phyloP scores from a whole-genome alignment of 2,888 invertebrate species.

The Zygogramma bicolorata region DNA sequence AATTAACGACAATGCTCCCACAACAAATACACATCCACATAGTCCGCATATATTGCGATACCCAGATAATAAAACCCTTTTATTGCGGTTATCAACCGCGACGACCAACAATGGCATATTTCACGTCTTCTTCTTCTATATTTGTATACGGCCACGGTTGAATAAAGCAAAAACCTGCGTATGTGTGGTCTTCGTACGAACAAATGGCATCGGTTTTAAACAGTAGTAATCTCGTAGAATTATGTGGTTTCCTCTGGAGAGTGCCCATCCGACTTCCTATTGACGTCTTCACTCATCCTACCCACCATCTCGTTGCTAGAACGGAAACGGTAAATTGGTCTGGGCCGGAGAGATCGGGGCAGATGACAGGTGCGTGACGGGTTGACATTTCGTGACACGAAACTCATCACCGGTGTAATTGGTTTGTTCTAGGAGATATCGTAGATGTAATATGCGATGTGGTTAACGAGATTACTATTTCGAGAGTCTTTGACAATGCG shows the following conservation, averaged over 20 bases:
- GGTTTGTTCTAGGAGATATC: background rate
- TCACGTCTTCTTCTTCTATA: slow-evolving; percentile 32
- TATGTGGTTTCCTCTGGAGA: slow-evolving; percentile 55
- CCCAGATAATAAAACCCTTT: slow-evolving; percentile 42
- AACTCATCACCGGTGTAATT: background rate
- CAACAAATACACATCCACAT: background rate
- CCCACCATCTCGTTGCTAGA: background rate
- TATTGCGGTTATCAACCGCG: slow-evolving; percentile 42
- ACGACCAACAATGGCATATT: slow-evolving; percentile 43
- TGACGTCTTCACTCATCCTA: slow-evolving; percentile 40
- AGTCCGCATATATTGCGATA: slow-evolving; percentile 16
- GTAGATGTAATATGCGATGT: background rate
- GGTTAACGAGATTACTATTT: background rate
- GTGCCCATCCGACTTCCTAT: slow-evolving; percentile 44
- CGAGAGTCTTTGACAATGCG: too few relatives aligned
- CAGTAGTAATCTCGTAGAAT: slow-evolving; percentile 57
- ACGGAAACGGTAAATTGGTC: slow-evolving; percentile 5
- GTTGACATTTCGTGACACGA: background rate
- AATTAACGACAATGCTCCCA: background rate
- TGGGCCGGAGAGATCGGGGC: background rate
- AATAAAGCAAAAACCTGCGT: slow-evolving; percentile 44
- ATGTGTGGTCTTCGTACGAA: slow-evolving; percentile 54
- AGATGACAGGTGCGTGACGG: slow-evolving; percentile 6
- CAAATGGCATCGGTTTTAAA: slow-evolving; percentile 53
- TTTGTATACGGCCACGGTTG: slow-evolving; percentile 41